Percentiles rank a stretch among this genome's conserved stretches.
Evolutionary conservation across 2,113 vertebrate species (phyloP).

Genomic region (Oreochromis spilurus): DNA sequence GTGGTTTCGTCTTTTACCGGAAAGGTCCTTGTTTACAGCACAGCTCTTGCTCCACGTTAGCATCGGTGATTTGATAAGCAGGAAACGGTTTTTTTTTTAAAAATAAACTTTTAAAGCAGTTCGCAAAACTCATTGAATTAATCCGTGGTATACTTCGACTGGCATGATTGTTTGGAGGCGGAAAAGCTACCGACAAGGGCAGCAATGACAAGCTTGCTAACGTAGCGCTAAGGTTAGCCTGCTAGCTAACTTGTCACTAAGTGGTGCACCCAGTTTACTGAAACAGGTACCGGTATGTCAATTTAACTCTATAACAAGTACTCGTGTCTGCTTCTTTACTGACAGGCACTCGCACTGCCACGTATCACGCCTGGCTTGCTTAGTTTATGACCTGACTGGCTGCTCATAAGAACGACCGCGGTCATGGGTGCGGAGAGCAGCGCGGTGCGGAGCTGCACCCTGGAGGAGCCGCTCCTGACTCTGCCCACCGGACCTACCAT

Average conservation of each 20-base stretch:
- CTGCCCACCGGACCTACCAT: slow-evolving; percentile 81
- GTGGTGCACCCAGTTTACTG: neutral
- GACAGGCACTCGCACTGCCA: neutral
- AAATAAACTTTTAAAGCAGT: neutral
- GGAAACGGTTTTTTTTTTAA: neutral
- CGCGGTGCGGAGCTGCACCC: slow-evolving; percentile 75
- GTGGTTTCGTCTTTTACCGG: slow-evolving; percentile 59
- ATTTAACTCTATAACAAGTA: neutral
- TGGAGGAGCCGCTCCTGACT: slow-evolving; percentile 75
- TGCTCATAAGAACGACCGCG: neutral
- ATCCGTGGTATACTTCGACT: neutral
- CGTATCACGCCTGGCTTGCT: neutral
- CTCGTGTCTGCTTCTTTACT: neutral
- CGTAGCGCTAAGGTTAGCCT: slow-evolving; percentile 41
- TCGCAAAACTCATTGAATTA: fast-evolving
- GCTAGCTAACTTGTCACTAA: neutral
- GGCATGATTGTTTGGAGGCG: neutral
- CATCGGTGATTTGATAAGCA: neutral
- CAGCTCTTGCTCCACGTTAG: slow-evolving; percentile 33
- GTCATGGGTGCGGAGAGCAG: slow-evolving; percentile 94
- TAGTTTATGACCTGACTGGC: neutral
- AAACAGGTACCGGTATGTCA: slow-evolving; percentile 38
- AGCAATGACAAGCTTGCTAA: slow-evolving; percentile 55
- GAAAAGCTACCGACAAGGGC: neutral
- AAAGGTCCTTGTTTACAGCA: slow-evolving; percentile 68